phyloP scores from a whole-genome alignment of 2,113 vertebrate genomes.

The Stomatorhinus ivindoensis region DNA sequence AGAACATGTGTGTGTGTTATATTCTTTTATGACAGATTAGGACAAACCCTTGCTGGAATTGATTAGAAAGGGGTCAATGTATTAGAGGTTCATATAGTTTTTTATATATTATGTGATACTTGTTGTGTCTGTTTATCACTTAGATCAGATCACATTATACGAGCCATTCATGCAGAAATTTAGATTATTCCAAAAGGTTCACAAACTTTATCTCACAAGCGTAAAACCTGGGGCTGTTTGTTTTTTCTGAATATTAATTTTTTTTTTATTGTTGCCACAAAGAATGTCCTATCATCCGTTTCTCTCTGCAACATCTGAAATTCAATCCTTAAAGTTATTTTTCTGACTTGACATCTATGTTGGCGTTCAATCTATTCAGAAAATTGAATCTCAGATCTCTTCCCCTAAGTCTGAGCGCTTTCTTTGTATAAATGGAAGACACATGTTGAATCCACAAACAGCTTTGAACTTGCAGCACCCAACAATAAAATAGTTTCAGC shows the following conservation, averaged over 20 bases:
- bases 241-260: neutral
- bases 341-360: conserved; percentile 50
- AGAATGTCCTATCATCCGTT: conserved; percentile 24
- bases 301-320: conserved; percentile 42
- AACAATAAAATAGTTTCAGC: conserved; percentile 31
- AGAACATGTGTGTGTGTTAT: neutral
- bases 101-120: neutral
- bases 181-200: neutral
- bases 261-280: neutral
- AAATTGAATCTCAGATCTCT: conserved; percentile 55
- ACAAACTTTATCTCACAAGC: neutral
- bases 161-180: neutral
- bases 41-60: neutral
- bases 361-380: conserved; percentile 51
- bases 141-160: neutral
- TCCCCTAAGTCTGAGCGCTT: conserved; percentile 31
- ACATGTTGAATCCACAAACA: conserved; percentile 47
- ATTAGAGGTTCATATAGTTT: neutral
- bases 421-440: conserved; percentile 39
- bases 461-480: conserved; percentile 25
- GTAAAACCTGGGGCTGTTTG: neutral
- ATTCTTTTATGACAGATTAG: neutral
- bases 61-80: neutral
- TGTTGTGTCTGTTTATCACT: neutral
- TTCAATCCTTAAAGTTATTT: conserved; percentile 37